Evolutionary conservation across 2,113 vertebrate genomes (phyloP).

Genomic region (Melanocharis versteri): DNA sequence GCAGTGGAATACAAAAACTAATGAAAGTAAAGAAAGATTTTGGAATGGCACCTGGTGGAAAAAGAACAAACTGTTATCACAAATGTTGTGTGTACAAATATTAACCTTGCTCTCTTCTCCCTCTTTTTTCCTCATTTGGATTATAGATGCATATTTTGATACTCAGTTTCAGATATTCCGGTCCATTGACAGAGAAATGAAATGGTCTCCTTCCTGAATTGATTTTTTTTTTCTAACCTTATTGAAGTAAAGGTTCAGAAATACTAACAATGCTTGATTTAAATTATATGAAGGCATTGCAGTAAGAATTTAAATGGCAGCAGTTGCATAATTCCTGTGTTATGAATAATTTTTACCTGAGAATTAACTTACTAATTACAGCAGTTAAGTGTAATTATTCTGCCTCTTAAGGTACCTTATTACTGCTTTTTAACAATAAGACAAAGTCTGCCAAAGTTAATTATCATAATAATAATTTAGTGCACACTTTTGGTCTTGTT

Average conservation of each 20-base stretch:
- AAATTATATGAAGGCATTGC: background rate
- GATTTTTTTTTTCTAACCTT: background rate
- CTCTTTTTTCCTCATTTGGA: background rate
- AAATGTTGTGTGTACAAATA: background rate
- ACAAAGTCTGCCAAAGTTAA: constrained; percentile 65
- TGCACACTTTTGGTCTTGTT: constrained; percentile 58
- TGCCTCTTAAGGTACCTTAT: constrained; percentile 65
- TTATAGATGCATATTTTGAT: background rate
- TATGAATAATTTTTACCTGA: constrained; percentile 64
- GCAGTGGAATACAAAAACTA: background rate
- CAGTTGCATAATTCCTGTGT: constrained; percentile 49
- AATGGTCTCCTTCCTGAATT: background rate
- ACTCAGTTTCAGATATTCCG: background rate
- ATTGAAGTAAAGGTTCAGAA: background rate
- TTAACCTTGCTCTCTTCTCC: background rate
- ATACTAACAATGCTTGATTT: constrained; percentile 21
- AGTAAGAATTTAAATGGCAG: constrained; percentile 53
- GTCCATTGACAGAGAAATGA: background rate
- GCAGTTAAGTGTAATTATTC: constrained; percentile 75
- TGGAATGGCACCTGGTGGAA: background rate
- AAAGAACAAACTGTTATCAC: background rate
- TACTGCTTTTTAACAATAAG: constrained; percentile 69
- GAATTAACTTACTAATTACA: constrained; percentile 77
- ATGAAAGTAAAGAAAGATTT: background rate
- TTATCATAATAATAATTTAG: constrained; percentile 73